Percentiles rank a stretch among this genome's conserved stretches.
Conservation (phyloP, 1,140 invertebrate species). For the Scaptomyza hsui region DNA sequence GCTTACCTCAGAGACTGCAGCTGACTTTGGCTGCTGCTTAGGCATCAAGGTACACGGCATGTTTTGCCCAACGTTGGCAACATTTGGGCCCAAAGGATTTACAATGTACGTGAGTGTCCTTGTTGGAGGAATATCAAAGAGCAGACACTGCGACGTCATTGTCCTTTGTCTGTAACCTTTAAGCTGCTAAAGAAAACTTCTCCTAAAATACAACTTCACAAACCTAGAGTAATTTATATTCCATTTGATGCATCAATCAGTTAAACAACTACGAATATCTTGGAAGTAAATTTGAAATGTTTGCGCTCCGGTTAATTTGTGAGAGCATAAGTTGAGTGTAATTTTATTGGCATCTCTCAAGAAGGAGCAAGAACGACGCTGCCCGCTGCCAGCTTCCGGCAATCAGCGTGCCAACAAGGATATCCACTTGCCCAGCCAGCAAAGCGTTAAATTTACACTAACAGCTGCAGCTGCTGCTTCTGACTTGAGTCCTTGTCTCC, state of each 20-base stretch:
- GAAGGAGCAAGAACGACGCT: background rate
- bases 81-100: conserved; percentile 72
- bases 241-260: conserved; percentile 7
- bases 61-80: conserved; percentile 43
- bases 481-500: background rate
- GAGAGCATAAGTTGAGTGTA: conserved; percentile 47
- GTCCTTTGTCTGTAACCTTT: conserved; percentile 31
- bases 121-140: conserved; percentile 50
- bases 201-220: background rate
- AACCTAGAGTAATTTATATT: conserved; percentile 4
- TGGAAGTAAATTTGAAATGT: conserved; percentile 10
- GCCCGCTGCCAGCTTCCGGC: conserved; percentile 25
- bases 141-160: conserved; percentile 55
- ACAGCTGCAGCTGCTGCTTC: conserved; percentile 12
- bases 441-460: conserved; percentile 58
- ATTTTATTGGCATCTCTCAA: conserved; percentile 61
- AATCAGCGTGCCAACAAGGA: conserved; percentile 44
- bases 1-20: background rate
- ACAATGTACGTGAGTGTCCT: conserved; percentile 31
- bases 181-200: background rate
- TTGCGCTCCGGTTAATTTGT: conserved; percentile 58
- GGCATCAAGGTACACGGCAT: conserved; percentile 55
- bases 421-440: conserved; percentile 52
- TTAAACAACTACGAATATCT: conserved; percentile 2
- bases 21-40: conserved; percentile 14